Base-by-base conservation (phyloP, 2,797 vertebrate species). In the Sebastes cheni region DNA sequence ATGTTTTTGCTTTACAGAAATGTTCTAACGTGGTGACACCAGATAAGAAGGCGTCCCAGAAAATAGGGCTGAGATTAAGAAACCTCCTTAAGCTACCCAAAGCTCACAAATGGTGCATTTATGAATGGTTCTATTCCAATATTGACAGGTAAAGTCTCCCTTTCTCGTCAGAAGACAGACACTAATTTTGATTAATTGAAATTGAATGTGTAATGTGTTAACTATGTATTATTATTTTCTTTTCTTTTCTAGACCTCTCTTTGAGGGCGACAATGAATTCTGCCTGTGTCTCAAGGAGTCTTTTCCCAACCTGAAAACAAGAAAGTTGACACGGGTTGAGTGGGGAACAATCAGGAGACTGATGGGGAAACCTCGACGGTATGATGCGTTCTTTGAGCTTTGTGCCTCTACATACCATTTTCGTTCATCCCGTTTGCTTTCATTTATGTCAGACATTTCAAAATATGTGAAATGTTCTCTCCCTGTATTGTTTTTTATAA, bases 41-140 rank as follows among this genome's bases (percentile, higher is more conserved):
- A 80, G 98, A 99, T 90, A 99, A 99, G 94, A 99, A 97, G 76
- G 96, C 94, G 2, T 99, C 99, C 27, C 99, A 99, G 94, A 99
- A 97, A 96, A 99, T 99, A 84, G 99, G 98, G n/a, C 95, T 99
- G 81, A 95, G 98, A 79, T 95, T 99, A 89, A 96, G 99, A 88
- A 99, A 99, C 88, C 96, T 99, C 27, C 96, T 99, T 18, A 99
- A 99, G 83, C 96, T 99, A 70, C 99, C 99, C 77, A 99, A 99
- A 96, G 99, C 99, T 68, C 98, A 99, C 94, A 99, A 99, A 93
- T 99, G 99, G 99, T 99, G 98, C 92, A 99, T 99, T 94, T 99
- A 99, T 1, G 99, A 99, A 90, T 99, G 98, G 98, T 99, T 99
- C 95, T 99, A 99, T 91, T 99, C 99, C 71, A 99, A 99, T 89